These are phyloP conservation scores for Lateolabrax maculatus DNA, from an alignment of 2,797 vertebrate genomes.

Conservation along the genomic window DNA sequence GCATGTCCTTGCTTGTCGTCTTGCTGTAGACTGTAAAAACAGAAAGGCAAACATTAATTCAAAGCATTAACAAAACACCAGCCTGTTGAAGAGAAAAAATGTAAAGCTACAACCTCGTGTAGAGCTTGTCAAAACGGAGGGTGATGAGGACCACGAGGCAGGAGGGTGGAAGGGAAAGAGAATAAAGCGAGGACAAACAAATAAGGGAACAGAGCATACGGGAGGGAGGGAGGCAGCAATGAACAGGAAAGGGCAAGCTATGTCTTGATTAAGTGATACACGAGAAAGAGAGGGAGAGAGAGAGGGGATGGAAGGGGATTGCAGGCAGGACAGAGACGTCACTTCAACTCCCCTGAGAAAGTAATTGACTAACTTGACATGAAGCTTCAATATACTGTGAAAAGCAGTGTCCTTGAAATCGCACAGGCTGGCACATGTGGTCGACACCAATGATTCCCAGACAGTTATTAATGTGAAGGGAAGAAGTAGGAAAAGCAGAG, in stretches of 20 bases:
- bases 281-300: constrained; percentile 52
- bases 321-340: constrained; percentile 76
- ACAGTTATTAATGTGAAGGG: constrained; percentile 68
- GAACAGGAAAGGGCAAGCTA: constrained; percentile 87
- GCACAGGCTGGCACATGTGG: constrained; percentile 62
- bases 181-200: constrained; percentile 75
- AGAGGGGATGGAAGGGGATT: constrained; percentile 63
- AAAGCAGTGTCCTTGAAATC: constrained; percentile 73
- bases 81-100: constrained; percentile 60
- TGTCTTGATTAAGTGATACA: constrained; percentile 87
- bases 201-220: constrained; percentile 65
- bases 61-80: constrained; percentile 30
- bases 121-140: constrained; percentile 50
- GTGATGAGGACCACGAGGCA: constrained; percentile 62
- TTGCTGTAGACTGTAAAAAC: constrained; percentile 62
- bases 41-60: constrained; percentile 42
- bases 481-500: constrained; percentile 58
- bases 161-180: constrained; percentile 57
- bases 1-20: constrained; percentile 68
- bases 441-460: constrained; percentile 72
- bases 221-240: constrained; percentile 80
- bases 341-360: constrained; percentile 73
- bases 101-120: constrained; percentile 36
- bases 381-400: constrained; percentile 50
- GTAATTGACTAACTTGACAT: constrained; percentile 73